Conservation (phyloP, 2,888 invertebrate species). For the Nymphalis urticae region DNA sequence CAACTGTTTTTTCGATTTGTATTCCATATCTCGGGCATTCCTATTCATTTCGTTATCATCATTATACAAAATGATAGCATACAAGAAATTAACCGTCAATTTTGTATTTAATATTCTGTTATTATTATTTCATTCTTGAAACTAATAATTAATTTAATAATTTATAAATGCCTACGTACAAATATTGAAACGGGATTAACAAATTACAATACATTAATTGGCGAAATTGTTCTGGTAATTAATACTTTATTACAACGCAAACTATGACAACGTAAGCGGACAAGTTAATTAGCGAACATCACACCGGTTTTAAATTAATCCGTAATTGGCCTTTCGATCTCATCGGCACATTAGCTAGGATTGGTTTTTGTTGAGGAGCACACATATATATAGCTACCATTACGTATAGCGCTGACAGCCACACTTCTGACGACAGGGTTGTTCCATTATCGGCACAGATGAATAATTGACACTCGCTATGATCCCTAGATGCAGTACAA, state of each 20-base stretch:
- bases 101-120: not conserved
- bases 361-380: conserved; percentile 57
- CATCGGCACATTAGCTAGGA: conserved; percentile 38
- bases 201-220: conserved; percentile 10
- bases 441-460: conserved; percentile 78
- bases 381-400: conserved; percentile 57
- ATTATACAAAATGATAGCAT: too few relatives aligned
- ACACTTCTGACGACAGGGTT: conserved; percentile 74
- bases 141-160: not conserved
- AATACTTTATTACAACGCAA: conserved; percentile 12
- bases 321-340: conserved; percentile 30
- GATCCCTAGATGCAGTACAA: conserved; percentile 16
- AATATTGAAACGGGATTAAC: conserved; percentile 7
- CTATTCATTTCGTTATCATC: too few relatives aligned
- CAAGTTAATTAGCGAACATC: conserved; percentile 9
- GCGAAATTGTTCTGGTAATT: conserved; percentile 7
- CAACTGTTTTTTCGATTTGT: too few relatives aligned
- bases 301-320: conserved; percentile 22
- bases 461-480: conserved; percentile 71
- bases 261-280: conserved; percentile 2
- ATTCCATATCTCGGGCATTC: too few relatives aligned
- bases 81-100: too few relatives aligned
- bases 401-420: conserved; percentile 72
- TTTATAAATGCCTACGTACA: not conserved
- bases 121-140: not conserved